These are phyloP conservation scores for Chrysogorgia sp. DNA, from an alignment of 92 coral and sea anemone genomes.

Conservation along the genomic window DNA sequence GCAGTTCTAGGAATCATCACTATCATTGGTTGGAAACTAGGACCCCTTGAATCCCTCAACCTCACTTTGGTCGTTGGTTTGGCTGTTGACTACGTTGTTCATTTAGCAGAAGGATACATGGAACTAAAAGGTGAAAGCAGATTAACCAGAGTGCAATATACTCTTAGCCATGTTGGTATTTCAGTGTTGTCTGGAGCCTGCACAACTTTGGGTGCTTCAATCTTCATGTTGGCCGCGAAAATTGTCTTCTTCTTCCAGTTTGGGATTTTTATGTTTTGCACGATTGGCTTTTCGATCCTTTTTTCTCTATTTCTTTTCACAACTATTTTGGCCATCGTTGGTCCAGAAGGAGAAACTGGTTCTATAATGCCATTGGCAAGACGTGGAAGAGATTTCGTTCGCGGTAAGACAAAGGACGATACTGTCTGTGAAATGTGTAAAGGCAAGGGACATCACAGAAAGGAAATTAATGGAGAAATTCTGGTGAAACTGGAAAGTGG, in stretches of 20 bases:
- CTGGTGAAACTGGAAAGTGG: too few relatives aligned
- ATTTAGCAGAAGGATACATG: constrained; percentile 78
- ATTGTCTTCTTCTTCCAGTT: constrained; percentile 72
- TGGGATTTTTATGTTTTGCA: constrained; percentile 75
- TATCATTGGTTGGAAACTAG: constrained; percentile 78
- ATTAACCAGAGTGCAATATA: constrained; percentile 56
- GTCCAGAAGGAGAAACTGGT: constrained; percentile 71
- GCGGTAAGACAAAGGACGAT: neutral
- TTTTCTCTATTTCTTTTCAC: constrained; percentile 70
- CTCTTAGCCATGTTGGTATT: constrained; percentile 75
- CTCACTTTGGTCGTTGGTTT: constrained; percentile 83
- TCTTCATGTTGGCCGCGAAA: constrained; percentile 75
- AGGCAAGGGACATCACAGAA: neutral
- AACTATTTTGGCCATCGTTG: constrained; percentile 57
- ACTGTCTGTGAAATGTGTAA: neutral
- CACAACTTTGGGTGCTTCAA: constrained; percentile 74
- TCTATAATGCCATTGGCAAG: constrained; percentile 43
- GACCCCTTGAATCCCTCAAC: constrained; percentile 73
- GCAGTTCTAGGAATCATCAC: constrained; percentile 73
- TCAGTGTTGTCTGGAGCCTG: constrained; percentile 83
- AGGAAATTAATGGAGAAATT: too few relatives aligned
- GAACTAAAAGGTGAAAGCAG: constrained; percentile 60
- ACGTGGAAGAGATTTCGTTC: neutral
- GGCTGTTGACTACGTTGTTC: constrained; percentile 82
- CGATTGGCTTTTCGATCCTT: constrained; percentile 70